A percentile compares a stretch with the other conserved stretches of the same genome.
These are phyloP conservation scores for Actias luna DNA, from an alignment of 2,888 invertebrate species.

Conservation along the genomic window DNA sequence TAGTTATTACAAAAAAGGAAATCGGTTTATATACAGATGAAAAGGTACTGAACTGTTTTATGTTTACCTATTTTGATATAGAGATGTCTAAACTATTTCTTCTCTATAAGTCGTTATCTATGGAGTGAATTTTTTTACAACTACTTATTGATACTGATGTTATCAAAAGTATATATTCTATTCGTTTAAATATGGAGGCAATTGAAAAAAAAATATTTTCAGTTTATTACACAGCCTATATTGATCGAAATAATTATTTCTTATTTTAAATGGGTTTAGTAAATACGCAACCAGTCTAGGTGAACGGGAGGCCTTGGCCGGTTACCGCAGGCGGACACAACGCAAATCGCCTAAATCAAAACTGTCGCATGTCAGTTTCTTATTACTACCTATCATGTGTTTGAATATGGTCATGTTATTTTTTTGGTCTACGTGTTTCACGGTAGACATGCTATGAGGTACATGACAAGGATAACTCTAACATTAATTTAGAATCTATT, in stretches of 20 bases:
- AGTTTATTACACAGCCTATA: not conserved
- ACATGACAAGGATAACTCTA: not conserved
- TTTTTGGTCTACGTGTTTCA: slow-evolving; percentile 16
- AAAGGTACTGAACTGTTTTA: no score
- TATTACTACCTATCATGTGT: slow-evolving; percentile 7
- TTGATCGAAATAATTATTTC: not conserved
- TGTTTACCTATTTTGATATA: no score
- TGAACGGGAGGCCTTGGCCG: slow-evolving; percentile 55
- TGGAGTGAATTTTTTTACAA: no score
- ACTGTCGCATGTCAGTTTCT: slow-evolving; percentile 26
- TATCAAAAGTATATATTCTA: not conserved
- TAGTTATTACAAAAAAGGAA: no score
- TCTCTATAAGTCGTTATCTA: no score
- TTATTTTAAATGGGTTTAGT: slow-evolving; percentile 24
- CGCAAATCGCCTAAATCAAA: slow-evolving; percentile 36
- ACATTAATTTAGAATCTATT: not conserved
- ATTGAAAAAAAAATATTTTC: not conserved
- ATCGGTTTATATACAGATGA: no score
- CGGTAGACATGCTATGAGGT: not conserved
- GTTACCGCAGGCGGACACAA: slow-evolving; percentile 33
- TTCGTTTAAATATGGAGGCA: not conserved
- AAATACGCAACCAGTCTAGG: slow-evolving; percentile 34
- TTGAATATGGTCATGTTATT: slow-evolving; percentile 9
- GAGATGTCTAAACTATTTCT: no score
- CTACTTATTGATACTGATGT: no score